phyloP scores from a whole-genome alignment of 1,140 invertebrate species.

The Ostrea edulis region DNA sequence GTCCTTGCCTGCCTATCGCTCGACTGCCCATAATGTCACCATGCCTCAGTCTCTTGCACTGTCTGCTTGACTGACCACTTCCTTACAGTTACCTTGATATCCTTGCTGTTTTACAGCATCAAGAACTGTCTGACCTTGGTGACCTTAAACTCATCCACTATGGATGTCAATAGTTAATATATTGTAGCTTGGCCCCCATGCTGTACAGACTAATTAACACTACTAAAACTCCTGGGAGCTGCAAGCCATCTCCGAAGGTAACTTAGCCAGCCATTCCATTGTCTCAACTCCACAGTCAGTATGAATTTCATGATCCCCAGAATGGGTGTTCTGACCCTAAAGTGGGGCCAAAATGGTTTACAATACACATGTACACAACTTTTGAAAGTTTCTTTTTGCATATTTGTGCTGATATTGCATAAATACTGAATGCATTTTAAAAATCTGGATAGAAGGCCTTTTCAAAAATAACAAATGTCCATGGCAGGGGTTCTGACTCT shows the following conservation, averaged over 20 bases:
- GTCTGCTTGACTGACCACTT: constrained; percentile 26
- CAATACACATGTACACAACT: no score
- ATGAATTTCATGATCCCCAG: no score
- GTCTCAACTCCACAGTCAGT: no score
- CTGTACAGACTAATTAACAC: constrained; percentile 42
- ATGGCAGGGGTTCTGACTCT: no score
- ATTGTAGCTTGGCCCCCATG: no score
- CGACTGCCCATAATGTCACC: constrained; percentile 42
- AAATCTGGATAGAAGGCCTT: no score
- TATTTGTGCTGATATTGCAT: no score
- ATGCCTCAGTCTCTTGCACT: constrained; percentile 39
- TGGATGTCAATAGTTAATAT: constrained; percentile 30
- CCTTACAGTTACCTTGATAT: constrained; percentile 47
- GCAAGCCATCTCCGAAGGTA: constrained; percentile 41
- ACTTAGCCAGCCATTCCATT: constrained; percentile 44
- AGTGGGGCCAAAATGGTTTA: no score
- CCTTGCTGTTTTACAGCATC: constrained; percentile 40
- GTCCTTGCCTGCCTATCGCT: constrained; percentile 7
- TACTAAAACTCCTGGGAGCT: constrained; percentile 47
- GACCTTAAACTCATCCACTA: constrained; percentile 51
- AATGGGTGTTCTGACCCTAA: no score
- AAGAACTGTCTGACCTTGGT: constrained; percentile 45
- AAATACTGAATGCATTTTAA: no score
- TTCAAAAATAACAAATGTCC: no score
- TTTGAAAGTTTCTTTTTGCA: no score